Conservation (phyloP, 2,797 vertebrate genomes). For the Gambelia wislizenii region DNA sequence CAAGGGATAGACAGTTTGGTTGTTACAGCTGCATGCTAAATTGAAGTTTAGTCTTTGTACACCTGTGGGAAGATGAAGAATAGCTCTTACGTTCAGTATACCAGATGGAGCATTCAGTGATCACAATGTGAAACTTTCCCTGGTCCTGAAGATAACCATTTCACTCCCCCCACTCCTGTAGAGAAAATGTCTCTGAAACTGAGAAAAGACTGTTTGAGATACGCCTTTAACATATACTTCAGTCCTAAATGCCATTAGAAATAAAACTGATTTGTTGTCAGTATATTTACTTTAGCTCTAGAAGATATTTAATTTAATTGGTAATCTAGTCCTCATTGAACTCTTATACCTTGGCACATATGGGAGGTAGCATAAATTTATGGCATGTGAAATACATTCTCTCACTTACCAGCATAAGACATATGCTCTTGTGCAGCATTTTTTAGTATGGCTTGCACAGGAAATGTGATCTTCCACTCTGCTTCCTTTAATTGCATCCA, state of each 20-base stretch:
- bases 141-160: not conserved
- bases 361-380: not conserved
- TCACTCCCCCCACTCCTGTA: not conserved
- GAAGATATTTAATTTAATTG: not conserved
- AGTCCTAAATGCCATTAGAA: not conserved
- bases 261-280: not conserved
- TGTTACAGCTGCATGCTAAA: not conserved
- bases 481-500: not conserved
- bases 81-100: not conserved
- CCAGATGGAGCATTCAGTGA: not conserved
- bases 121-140: not conserved
- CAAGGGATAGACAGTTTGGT: not conserved
- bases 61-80: not conserved
- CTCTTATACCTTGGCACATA: not conserved
- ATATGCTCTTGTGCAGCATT: not conserved
- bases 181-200: not conserved
- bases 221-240: not conserved
- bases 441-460: not conserved
- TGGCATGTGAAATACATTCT: not conserved
- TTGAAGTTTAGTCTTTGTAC: not conserved
- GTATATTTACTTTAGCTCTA: not conserved
- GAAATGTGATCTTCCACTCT: not conserved
- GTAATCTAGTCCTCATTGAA: not conserved
- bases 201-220: no score
- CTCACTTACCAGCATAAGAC: not conserved